A percentile compares a stretch with the other conserved stretches of the same genome.
These are phyloP conservation scores for Aphelocoma coerulescens DNA, from an alignment of 2,113 vertebrate genomes.

Conservation along the genomic window DNA sequence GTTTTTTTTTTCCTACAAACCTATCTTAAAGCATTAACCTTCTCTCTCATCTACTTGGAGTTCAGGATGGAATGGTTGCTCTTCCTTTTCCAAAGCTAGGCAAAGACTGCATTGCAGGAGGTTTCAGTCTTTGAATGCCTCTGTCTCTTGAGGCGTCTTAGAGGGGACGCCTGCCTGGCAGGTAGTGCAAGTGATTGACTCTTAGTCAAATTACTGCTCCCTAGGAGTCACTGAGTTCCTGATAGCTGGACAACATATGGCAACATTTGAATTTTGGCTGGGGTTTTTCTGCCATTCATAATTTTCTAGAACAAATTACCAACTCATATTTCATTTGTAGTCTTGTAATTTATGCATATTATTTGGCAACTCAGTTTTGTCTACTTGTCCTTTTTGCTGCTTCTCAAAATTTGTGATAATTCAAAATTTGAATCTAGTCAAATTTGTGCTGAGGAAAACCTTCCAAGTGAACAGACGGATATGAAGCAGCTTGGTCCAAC, in stretches of 20 bases:
- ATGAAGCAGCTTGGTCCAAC: background rate
- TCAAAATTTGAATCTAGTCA: background rate
- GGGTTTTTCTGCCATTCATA: background rate
- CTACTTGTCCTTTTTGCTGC: background rate
- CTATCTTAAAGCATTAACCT: background rate
- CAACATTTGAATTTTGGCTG: background rate
- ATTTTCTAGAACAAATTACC: slow-evolving; percentile 19
- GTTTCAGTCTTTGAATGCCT: background rate
- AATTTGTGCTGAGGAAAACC: background rate
- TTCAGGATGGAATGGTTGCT: background rate
- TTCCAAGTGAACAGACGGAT: slow-evolving; percentile 3
- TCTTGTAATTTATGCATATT: background rate
- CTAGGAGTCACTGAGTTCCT: background rate
- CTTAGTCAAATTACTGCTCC: background rate
- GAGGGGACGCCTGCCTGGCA: background rate
- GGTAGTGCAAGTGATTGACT: background rate
- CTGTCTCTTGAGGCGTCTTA: background rate
- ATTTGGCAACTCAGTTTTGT: background rate
- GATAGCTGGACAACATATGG: background rate
- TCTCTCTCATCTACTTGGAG: background rate
- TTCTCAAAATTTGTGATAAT: background rate
- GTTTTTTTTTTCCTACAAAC: background rate
- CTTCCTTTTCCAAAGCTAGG: background rate
- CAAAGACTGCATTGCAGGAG: background rate
- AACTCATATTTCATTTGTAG: background rate